Evolutionary conservation across 2,888 invertebrate species (phyloP), one percentile per base, ranked within the genome.

Genomic region (Rhingia campestris): DNA sequence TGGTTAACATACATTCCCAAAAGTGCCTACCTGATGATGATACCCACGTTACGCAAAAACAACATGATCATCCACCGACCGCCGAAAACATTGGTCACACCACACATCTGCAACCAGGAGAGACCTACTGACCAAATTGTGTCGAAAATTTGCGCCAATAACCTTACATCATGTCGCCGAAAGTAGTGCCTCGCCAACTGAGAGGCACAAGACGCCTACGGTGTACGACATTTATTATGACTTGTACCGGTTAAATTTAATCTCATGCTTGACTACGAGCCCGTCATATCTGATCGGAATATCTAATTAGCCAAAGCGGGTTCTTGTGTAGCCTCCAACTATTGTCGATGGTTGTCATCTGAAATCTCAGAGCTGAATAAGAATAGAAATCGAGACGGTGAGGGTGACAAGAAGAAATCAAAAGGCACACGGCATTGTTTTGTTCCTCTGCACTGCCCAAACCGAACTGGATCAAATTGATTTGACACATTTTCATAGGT

Each of bases 201-300:
- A 37, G 45, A 6, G 51, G 58, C 54, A 54, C 64, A 66, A 72
- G 56, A 77, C 77, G 49, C 59, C 73, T 49, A 61, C 63, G 33
- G 43, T 77, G 73, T 72, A 77, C 61, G 64, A 82, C 73, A 82
- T 69, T 63, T 56, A 58, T 82, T 77, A 82, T 82, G 61, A 77
- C 81, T 82, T 82, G 73, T 82, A 82, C 77, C 81, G 73, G 77
- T 77, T 77, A 77, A 77, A 61, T 41, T 67, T 56, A 77, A 77
- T 56, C 77, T 82, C 70, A 73, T 41, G 72, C 72, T 77, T 66
- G 61, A 76, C 72, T 76, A 81, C 73, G 67, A 77, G 67, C 66
- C 54, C 12, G 22, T 33, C 45, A 43, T 56, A 67, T 61, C 77
- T 77, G 81, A 77, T 67, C 61, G 7, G 81, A 82, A 82, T 82